Base-by-base conservation (phyloP, 2,113 vertebrate species). In the Microtus ochrogaster region DNA sequence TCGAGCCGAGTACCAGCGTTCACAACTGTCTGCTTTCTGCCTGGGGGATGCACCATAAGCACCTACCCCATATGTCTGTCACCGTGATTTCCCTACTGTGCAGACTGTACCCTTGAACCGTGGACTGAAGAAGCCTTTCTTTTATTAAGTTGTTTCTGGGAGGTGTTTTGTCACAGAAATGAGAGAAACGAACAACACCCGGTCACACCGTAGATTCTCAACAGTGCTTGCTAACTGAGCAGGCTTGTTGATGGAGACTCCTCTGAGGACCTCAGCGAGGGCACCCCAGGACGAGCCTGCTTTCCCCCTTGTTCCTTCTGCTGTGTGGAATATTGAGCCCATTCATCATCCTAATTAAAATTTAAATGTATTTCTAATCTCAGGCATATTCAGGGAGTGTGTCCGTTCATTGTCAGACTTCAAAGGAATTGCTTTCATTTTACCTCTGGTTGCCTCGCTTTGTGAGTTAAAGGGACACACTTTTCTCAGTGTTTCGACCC, bases 341-440 rank as follows among this genome's bases (percentile, higher is more conserved):
- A 93, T 95, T 94, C 93, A 95, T 96, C 94, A 98, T 94, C 90
- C 66, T 95, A 92, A 97, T 97, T 96, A 97, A 97, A 96, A 95
- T 96, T 95, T 96, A 98, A 98, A 95, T 97, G 65, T 74, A 94
- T 96, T 98, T 96, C 92, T 96, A 97, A 96, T 96, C 90, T 96
- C 95, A 89, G 94, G 94, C 70, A 93, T 93, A 96, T 97, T 98
- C 84, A 97, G 96, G 88, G 96, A 96, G 78, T 39, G 70, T 95
- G 94, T 76, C 66, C n/a, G 87, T 39, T 77, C 76, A 90, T 95
- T 96, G 94, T 94, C 89, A 95, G 72, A 33, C 76, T 97, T 97
- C 90, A 96, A 73, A 97, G 86, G 88, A 93, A 92, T 84, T 84
- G 65, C 58, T 95, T 96, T 95, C 61, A 92, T 94, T 92, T 87